Evolutionary conservation across 2,113 vertebrate genomes (phyloP).

Genomic region (Anguilla rostrata): DNA sequence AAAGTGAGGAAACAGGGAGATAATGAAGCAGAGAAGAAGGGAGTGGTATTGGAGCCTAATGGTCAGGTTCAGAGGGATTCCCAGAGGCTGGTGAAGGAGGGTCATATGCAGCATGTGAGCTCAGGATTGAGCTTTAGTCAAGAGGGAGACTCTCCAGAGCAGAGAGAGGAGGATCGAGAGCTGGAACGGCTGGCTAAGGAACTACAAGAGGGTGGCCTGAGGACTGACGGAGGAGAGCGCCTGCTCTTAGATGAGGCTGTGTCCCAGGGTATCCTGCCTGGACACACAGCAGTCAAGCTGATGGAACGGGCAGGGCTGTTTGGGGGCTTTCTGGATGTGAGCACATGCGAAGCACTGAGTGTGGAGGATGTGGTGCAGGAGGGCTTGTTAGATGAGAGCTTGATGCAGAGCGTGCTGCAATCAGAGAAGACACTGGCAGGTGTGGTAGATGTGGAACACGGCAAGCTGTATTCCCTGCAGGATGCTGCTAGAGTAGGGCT

Average conservation of each 20-base stretch:
- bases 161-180: slow-evolving; percentile 50
- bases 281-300: slow-evolving; percentile 82
- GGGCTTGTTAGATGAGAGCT: slow-evolving; percentile 82
- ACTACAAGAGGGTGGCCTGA: slow-evolving; percentile 77
- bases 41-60: not conserved
- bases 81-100: not conserved
- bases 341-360: slow-evolving; percentile 70
- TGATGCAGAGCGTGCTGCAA: slow-evolving; percentile 80
- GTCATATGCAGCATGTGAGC: not conserved
- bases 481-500: slow-evolving; percentile 81
- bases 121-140: not conserved
- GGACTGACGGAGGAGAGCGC: slow-evolving; percentile 65
- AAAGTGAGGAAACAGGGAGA: not conserved
- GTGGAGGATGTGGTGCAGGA: slow-evolving; percentile 80
- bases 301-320: slow-evolving; percentile 83
- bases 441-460: slow-evolving; percentile 77
- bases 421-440: slow-evolving; percentile 86
- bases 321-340: slow-evolving; percentile 83
- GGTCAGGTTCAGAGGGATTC: not conserved
- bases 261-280: slow-evolving; percentile 71
- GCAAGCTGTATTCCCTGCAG: slow-evolving; percentile 70
- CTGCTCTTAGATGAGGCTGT: slow-evolving; percentile 85
- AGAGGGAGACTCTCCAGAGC: slow-evolving; percentile 28
- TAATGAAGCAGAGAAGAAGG: slow-evolving; percentile 12
- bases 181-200: slow-evolving; percentile 70